A percentile compares a stretch with the other conserved stretches of the same genome.
These are phyloP conservation scores for Riptortus pedestris DNA, from an alignment of 1,140 invertebrate species.

Conservation along the genomic window DNA sequence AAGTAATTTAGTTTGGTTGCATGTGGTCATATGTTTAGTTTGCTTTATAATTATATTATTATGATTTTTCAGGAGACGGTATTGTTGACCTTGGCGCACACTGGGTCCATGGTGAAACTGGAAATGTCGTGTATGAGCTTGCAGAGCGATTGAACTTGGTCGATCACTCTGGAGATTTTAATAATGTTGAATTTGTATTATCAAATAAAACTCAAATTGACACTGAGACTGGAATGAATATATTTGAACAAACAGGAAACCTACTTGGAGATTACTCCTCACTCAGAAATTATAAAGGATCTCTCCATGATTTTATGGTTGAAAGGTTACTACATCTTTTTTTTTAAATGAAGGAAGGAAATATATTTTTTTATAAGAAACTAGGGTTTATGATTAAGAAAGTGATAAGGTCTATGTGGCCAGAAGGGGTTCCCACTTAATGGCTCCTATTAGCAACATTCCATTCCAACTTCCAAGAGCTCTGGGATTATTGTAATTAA, in stretches of 20 bases:
- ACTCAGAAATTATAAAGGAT: constrained; percentile 37
- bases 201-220: constrained; percentile 36
- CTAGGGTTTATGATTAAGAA: too few species aligned
- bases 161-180: constrained; percentile 25
- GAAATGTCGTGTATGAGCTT: constrained; percentile 55
- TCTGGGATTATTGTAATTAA: too few species aligned
- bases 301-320: neutral
- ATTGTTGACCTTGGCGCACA: constrained; percentile 71
- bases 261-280: constrained; percentile 33
- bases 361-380: too few species aligned
- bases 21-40: neutral
- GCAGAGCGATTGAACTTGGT: constrained; percentile 43
- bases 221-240: constrained; percentile 34
- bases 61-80: constrained; percentile 41
- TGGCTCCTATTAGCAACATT: too few species aligned
- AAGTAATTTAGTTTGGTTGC: too few species aligned
- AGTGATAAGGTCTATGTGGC: too few species aligned
- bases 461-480: too few species aligned
- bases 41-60: neutral
- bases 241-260: constrained; percentile 34
- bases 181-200: constrained; percentile 34
- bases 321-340: too few species aligned
- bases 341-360: too few species aligned
- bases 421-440: too few species aligned
- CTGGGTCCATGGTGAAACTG: constrained; percentile 70